Percentiles rank a stretch among this genome's conserved stretches.
phyloP scores from a whole-genome alignment of 2,113 vertebrate species.

The Vicugna pacos region DNA sequence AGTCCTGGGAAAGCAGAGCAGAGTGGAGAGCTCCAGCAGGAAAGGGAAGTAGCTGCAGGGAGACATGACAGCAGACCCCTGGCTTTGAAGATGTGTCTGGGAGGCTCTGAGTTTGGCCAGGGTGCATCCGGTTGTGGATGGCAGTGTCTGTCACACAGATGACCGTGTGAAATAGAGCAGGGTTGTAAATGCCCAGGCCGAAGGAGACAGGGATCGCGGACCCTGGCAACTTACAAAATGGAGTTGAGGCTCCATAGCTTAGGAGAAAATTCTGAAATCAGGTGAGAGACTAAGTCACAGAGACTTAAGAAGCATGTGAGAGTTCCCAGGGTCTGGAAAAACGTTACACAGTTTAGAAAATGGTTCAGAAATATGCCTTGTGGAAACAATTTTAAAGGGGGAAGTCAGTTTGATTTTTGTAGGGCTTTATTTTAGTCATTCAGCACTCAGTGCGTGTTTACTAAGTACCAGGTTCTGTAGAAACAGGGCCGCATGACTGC shows the following conservation, averaged over 20 bases:
- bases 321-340: background rate
- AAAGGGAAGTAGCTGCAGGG: background rate
- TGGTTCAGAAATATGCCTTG: background rate
- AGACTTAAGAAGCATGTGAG: background rate
- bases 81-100: background rate
- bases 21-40: background rate
- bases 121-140: background rate
- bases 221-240: background rate
- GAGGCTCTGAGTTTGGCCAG: slow-evolving; percentile 4
- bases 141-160: background rate
- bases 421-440: background rate
- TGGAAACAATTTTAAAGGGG: background rate
- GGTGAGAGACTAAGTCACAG: background rate
- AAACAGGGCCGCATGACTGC: background rate
- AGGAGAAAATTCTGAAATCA: background rate
- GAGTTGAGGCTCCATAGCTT: background rate
- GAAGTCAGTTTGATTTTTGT: background rate
- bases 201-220: background rate
- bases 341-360: background rate
- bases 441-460: background rate
- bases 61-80: background rate
- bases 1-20: background rate
- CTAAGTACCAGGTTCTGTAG: background rate
- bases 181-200: background rate
- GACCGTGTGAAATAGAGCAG: background rate